Conservation (phyloP, 2,888 invertebrate genomes). For the Tetheella fluctuosa region DNA sequence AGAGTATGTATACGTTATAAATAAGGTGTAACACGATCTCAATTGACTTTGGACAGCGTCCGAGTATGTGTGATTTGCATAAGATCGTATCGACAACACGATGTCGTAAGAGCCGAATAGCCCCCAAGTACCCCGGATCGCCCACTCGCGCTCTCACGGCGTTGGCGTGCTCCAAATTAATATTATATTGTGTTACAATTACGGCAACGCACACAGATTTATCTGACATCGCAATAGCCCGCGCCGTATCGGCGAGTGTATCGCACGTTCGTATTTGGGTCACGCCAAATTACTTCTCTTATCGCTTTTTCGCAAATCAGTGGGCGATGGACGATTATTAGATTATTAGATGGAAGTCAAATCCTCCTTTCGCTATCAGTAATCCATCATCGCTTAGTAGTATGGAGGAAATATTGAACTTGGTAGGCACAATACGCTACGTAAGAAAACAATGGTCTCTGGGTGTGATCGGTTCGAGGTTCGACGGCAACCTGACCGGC, state of each 20-base stretch:
- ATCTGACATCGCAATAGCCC: slow-evolving; percentile 49
- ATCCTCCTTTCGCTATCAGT: slow-evolving; percentile 27
- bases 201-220: slow-evolving; percentile 55
- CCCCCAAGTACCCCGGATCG: slow-evolving; percentile 43
- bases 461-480: slow-evolving; percentile 37
- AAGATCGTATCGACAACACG: slow-evolving; percentile 39
- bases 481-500: slow-evolving; percentile 42
- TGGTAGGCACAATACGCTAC: slow-evolving; percentile 24
- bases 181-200: slow-evolving; percentile 67
- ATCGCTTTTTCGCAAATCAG: slow-evolving; percentile 56
- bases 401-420: slow-evolving; percentile 16
- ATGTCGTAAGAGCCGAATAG: slow-evolving; percentile 48
- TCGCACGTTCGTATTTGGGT: slow-evolving; percentile 56
- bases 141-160: slow-evolving; percentile 50
- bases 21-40: slow-evolving; percentile 28
- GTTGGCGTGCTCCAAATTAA: slow-evolving; percentile 68
- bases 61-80: slow-evolving; percentile 36
- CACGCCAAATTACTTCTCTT: slow-evolving; percentile 55
- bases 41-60: slow-evolving; percentile 22
- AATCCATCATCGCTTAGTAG: slow-evolving; percentile 14
- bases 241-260: slow-evolving; percentile 45
- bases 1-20: slow-evolving; percentile 14
- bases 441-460: slow-evolving; percentile 37
- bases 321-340: slow-evolving; percentile 36
- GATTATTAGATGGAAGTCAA: slow-evolving; percentile 27